These are phyloP conservation scores for Anastatus disparis DNA, from an alignment of 1,140 invertebrate genomes.

Conservation along the genomic window DNA sequence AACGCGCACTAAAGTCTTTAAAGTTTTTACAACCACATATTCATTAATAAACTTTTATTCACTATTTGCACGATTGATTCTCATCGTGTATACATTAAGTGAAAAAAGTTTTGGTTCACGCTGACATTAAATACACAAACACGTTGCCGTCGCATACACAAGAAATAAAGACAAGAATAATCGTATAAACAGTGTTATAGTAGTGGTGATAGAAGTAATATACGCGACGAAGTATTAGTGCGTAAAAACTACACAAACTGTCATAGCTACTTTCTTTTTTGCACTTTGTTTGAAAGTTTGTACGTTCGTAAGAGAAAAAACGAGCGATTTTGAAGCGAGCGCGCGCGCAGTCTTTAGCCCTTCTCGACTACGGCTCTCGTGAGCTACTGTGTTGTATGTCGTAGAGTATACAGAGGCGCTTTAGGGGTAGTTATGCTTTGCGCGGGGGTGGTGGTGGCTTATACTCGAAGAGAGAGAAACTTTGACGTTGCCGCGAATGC, in stretches of 20 bases:
- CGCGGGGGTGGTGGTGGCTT: slow-evolving; percentile 13
- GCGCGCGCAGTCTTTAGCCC: slow-evolving; percentile 49
- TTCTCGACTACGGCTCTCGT: slow-evolving; percentile 58
- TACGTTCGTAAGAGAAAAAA: no score
- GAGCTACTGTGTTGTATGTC: slow-evolving; percentile 66
- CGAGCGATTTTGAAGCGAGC: no score
- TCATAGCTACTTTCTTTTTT: slow-evolving; percentile 9
- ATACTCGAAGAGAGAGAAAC: neutral
- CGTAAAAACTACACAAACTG: slow-evolving; percentile 13
- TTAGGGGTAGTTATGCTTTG: slow-evolving; percentile 58
- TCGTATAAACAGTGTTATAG: no score
- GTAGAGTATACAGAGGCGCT: slow-evolving; percentile 53
- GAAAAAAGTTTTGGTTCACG: neutral
- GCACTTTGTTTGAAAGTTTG: neutral
- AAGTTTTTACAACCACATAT: neutral
- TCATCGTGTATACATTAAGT: neutral
- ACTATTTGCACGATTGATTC: neutral
- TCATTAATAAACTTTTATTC: neutral
- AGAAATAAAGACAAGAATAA: neutral
- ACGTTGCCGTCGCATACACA: slow-evolving; percentile 1
- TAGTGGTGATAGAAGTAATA: neutral
- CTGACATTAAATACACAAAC: slow-evolving; percentile 17
- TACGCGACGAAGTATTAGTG: slow-evolving; percentile 28
- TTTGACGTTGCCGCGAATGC: slow-evolving; percentile 17
- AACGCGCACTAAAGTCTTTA: no score